phyloP scores from a whole-genome alignment of 2,888 invertebrate species.

The Ochropacha duplaris region DNA sequence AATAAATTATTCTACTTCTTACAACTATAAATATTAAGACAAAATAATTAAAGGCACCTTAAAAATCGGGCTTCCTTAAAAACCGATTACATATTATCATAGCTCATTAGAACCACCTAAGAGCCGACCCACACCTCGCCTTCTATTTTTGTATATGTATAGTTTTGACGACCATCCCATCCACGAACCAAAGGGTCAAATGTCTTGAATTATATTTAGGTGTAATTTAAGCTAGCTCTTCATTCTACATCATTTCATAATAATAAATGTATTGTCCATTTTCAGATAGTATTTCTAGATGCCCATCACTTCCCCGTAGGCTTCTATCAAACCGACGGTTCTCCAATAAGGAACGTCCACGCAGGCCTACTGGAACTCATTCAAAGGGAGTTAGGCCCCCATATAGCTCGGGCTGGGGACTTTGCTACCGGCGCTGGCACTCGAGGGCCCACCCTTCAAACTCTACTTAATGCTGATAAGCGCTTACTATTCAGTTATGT shows the following conservation, averaged over 20 bases:
- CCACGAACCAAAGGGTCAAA: too few relatives aligned
- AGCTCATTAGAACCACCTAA: too few relatives aligned
- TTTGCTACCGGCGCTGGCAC: slow-evolving; percentile 64
- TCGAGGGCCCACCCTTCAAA: slow-evolving; percentile 72
- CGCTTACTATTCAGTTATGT: slow-evolving; percentile 82
- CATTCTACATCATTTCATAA: background rate
- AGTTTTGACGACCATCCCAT: too few relatives aligned
- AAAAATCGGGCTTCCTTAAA: too few relatives aligned
- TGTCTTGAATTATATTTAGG: too few relatives aligned
- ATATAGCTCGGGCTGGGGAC: slow-evolving; percentile 73
- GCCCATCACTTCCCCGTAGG: slow-evolving; percentile 92
- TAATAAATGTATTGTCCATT: background rate
- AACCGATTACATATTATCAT: too few relatives aligned
- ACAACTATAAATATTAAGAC: too few relatives aligned
- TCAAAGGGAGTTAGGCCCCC: slow-evolving; percentile 80
- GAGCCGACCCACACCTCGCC: too few relatives aligned
- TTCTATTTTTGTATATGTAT: too few relatives aligned
- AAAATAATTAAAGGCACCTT: too few relatives aligned
- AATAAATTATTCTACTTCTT: too few relatives aligned
- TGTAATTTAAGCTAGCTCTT: too few relatives aligned
- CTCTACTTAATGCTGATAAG: slow-evolving; percentile 70
- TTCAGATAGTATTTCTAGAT: slow-evolving; percentile 88
- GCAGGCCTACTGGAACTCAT: slow-evolving; percentile 80
- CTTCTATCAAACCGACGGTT: slow-evolving; percentile 73
- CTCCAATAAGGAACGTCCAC: slow-evolving; percentile 77